phyloP scores from a whole-genome alignment of 1,140 invertebrate genomes.

The Pectinophora gossypiella region DNA sequence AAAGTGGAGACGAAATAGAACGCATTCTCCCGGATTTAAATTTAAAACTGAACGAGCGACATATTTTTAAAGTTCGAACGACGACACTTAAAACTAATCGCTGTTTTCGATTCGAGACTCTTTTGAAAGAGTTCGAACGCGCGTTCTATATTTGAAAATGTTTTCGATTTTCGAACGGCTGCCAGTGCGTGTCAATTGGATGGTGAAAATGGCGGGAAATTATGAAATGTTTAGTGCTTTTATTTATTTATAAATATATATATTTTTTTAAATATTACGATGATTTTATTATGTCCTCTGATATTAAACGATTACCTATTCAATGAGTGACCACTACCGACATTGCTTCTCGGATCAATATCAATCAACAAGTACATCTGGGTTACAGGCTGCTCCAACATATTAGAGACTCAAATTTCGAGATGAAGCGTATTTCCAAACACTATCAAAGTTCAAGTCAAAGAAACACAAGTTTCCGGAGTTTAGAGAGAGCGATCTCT shows the following conservation, averaged over 20 bases:
- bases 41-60: slow-evolving; percentile 61
- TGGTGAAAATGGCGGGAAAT: slow-evolving; percentile 22
- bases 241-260: no score
- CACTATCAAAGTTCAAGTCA: slow-evolving; percentile 1
- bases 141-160: slow-evolving; percentile 59
- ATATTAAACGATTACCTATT: no score
- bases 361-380: no score
- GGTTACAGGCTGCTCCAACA: no score
- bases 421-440: slow-evolving; percentile 1
- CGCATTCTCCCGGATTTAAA: slow-evolving; percentile 66
- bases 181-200: slow-evolving; percentile 38
- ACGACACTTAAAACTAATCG: slow-evolving; percentile 67
- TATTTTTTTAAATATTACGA: no score
- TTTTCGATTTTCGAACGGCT: slow-evolving; percentile 58
- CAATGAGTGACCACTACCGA: no score
- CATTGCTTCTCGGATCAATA: no score
- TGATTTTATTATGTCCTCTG: no score
- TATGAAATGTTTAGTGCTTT: background rate
- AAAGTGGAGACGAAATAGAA: slow-evolving; percentile 61
- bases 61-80: slow-evolving; percentile 70
- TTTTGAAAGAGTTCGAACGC: slow-evolving; percentile 62
- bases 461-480: slow-evolving; percentile 2
- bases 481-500: background rate
- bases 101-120: slow-evolving; percentile 64
- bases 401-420: background rate